These are phyloP conservation scores for Penaeus chinensis DNA, from an alignment of 1,140 invertebrate genomes.

Conservation along the genomic window DNA sequence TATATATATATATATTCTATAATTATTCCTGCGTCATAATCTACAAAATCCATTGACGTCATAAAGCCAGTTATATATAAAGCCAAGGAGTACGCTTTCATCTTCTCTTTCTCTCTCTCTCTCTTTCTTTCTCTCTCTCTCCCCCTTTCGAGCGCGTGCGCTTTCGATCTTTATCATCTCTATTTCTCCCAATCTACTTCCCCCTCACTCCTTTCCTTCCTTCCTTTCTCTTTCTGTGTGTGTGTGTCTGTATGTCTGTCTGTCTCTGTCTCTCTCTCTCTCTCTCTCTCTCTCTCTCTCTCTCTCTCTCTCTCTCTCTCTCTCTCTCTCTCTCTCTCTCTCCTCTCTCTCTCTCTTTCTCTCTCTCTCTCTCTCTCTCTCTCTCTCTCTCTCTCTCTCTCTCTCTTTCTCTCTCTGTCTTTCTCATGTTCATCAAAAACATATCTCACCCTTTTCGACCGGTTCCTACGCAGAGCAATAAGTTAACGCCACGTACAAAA, in stretches of 20 bases:
- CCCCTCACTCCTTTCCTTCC: background rate
- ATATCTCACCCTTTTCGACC: conserved; percentile 49
- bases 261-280: no score
- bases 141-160: background rate
- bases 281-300: no score
- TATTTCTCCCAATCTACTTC: conserved; percentile 9
- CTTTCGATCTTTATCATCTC: background rate
- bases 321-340: no score
- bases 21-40: no score
- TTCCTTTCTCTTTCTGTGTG: no score
- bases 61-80: no score
- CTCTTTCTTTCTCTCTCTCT: conserved; percentile 26
- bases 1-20: no score
- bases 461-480: conserved; percentile 51
- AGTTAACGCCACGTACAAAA: conserved; percentile 54
- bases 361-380: background rate
- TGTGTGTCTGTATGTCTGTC: no score
- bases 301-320: no score
- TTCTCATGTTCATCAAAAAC: background rate
- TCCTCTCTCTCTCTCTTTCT: background rate
- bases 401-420: background rate
- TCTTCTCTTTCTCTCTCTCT: no score
- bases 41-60: no score
- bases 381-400: background rate
- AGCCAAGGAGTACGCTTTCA: no score